Percentiles rank a stretch among this genome's conserved stretches.
Conservation (phyloP, 2,888 invertebrate species). For the Acholoe squamosa region DNA sequence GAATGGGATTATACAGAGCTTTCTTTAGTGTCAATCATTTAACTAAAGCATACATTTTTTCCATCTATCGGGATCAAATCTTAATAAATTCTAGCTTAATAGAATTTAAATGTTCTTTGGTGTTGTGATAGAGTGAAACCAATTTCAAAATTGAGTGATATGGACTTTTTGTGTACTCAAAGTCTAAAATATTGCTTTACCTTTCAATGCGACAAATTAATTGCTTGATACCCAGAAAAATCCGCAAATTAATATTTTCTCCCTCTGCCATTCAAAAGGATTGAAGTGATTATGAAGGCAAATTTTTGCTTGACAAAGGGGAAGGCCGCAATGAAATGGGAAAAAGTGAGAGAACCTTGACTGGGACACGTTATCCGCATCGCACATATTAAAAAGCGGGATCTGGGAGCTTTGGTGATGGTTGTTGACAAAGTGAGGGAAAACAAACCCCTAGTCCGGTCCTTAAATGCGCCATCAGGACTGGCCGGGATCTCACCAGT, state of each 20-base stretch:
- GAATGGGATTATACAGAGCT: too few relatives aligned
- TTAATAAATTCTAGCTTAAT: not conserved
- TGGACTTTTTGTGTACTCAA: not conserved
- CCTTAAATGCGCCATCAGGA: constrained; percentile 12
- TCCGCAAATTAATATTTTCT: constrained; percentile 28
- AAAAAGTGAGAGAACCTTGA: constrained; percentile 8
- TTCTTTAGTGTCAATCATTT: too few relatives aligned
- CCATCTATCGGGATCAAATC: not conserved
- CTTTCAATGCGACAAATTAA: constrained; percentile 41
- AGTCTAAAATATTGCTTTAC: constrained; percentile 11
- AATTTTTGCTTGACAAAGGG: constrained; percentile 23
- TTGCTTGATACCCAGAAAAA: not conserved
- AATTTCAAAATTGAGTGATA: not conserved
- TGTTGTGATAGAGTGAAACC: not conserved
- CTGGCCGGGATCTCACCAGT: not conserved
- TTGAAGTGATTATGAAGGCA: constrained; percentile 33
- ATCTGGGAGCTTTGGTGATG: not conserved
- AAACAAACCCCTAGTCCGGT: constrained; percentile 15
- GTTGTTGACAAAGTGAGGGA: constrained; percentile 41
- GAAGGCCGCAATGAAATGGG: not conserved
- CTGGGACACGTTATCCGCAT: constrained; percentile 49
- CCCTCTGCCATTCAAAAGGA: not conserved
- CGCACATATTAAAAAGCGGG: constrained; percentile 44
- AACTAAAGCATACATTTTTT: not conserved
- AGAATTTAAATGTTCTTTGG: not conserved